Base-by-base conservation (phyloP, 2,888 invertebrate genomes). In the Mesochorus sp. region DNA sequence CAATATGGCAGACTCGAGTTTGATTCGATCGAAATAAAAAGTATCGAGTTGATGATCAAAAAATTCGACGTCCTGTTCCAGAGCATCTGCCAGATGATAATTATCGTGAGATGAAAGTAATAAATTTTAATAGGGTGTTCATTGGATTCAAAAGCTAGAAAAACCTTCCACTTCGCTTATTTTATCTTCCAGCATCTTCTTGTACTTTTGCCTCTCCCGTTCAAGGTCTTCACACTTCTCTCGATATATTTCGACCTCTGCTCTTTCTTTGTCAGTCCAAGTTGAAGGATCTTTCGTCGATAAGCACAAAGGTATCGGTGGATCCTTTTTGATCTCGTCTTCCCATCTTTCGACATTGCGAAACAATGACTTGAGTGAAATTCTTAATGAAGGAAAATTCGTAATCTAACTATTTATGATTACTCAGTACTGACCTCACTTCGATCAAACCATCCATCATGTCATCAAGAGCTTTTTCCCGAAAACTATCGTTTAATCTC, bases 401-500 rank as follows among this genome's bases (percentile, higher is more conserved):
- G n/a, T n/a, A n/a, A n/a, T n/a, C n/a, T n/a, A n/a, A n/a, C 86
- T 96, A 96, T 95, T 37, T 14, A 21, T 47, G 10, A 0, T 21
- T 8, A 34, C 3, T 3, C n/a, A 10, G n/a, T 44, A 75, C 64
- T 61, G 62, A 89, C 89, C 84, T 85, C 62, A 96, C 94, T 92
- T 97, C 97, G 37, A 97, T 92, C 14, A 97, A 95, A 0, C 97
- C 97, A 86, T 97, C 96, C 97, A 97, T 97, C 96, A 96, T 97
- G 0, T 92, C 92, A 14, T 94, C 92, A 14, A 96, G 92, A 0
- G 96, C 95, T 19, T 94, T 92, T 82, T 94, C 93, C 83, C 94
- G 93, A 94, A 91, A 68, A 86, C 8, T 93, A 88, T 24, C 93
- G 89, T 64, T 93, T 90, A 86, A 94, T 88, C 66, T 92, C 91